Base-by-base conservation (phyloP, 2,888 invertebrate genomes). In the Lycia hirtaria region DNA sequence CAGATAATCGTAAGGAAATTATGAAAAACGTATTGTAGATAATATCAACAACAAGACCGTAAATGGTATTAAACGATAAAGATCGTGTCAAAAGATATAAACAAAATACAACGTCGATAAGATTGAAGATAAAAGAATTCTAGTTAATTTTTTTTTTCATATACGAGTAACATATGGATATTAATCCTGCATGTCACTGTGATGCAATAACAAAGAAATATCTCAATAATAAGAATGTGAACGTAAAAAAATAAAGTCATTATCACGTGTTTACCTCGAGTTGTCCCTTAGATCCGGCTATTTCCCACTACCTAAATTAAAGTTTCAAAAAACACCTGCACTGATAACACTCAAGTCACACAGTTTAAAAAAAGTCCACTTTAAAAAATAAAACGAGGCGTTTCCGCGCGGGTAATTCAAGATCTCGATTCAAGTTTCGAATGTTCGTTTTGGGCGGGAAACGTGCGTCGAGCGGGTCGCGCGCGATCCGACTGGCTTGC, bases 401-500 rank as follows among this genome's bases (percentile, higher is more conserved):
- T 73, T 68, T 53, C 35, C 57, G 65, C 73, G 71, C 68, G 66
- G 54, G 12, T 45, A 50, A 20, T 54, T 56, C 41, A 22, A 22
- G 38, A 30, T 22, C 40, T 45, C 51, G 56, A 56, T 61, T 60
- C 47, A 54, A 62, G 56, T 62, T 68, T 66, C 70, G 69, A 71
- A 66, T 47, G 48, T 70, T 56, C 53, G 62, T 70, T 61, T 67
- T 14, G 68, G 67, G 75, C 73, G 72, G 65, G 66, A 68, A 68
- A 74, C 69, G 81, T 77, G 75, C 78, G 72, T 60, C 65, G 47
- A 52, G 58, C 57, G 48, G 57, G 74, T 75, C 78, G 80, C 69
- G 75, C 80, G 78, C 78, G 71, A 70, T 70, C 77, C 73, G 76
- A 88, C 86, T 87, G 78, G 65, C 67, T 56, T 54, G 56, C 20